Conservation (phyloP, 1,140 invertebrate species). For the Nixonia krombeini region DNA sequence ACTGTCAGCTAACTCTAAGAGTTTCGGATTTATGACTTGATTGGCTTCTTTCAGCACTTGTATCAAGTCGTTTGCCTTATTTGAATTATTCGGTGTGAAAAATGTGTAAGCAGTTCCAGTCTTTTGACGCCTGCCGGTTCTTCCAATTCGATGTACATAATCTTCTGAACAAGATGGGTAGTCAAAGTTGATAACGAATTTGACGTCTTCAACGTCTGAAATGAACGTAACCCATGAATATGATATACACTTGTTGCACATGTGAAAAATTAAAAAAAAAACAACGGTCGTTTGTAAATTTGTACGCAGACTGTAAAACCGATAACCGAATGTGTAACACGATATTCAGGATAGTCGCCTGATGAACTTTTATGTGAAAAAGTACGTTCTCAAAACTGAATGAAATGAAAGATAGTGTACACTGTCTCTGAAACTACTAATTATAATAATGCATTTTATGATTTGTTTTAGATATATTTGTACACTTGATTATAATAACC, state of each 20-base stretch:
- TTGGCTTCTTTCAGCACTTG: constrained; percentile 95
- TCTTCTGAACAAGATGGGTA: constrained; percentile 99
- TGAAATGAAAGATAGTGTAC: background rate
- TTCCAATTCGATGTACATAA: constrained; percentile 99
- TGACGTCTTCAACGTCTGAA: constrained; percentile 99
- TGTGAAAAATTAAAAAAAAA: constrained; percentile 20
- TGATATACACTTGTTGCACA: background rate
- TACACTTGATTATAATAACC: too few species aligned
- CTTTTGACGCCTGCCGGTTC: constrained; percentile 94
- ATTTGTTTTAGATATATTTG: too few species aligned
- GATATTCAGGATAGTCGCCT: constrained; percentile 25
- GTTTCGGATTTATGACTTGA: constrained; percentile 86
- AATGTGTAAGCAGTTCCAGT: constrained; percentile 99
- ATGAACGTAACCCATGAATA: constrained; percentile 47
- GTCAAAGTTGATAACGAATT: constrained; percentile 99
- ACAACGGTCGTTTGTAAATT: constrained; percentile 31
- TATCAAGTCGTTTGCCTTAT: constrained; percentile 93
- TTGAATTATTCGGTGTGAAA: constrained; percentile 93
- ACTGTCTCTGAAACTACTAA: too few species aligned
- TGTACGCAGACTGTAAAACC: constrained; percentile 26
- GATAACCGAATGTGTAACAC: constrained; percentile 21
- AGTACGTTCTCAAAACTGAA: constrained; percentile 23
- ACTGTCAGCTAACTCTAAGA: constrained; percentile 76
- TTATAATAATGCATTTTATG: too few species aligned
- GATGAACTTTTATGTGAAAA: constrained; percentile 8